Conservation (phyloP, 2,113 vertebrate species). For the Ramphastos sulfuratus region DNA sequence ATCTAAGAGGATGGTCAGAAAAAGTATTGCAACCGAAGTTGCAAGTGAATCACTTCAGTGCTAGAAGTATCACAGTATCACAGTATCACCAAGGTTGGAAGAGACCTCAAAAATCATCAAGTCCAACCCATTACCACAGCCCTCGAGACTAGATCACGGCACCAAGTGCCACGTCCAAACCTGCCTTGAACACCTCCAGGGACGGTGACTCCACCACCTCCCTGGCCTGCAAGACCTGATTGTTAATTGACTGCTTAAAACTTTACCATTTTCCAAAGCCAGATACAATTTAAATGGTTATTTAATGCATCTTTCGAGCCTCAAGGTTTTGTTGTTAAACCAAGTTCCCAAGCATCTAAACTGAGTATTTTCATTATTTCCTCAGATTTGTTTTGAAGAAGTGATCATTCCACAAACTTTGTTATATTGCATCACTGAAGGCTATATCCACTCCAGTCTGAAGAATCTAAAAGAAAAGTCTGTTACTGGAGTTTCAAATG, state of each 20-base stretch:
- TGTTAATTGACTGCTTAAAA: background rate
- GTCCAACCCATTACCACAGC: too few species aligned
- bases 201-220: too few species aligned
- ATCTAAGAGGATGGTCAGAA: background rate
- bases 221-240: background rate
- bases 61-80: too few species aligned
- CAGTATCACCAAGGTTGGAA: too few species aligned
- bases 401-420: background rate
- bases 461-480: background rate
- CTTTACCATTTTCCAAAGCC: background rate
- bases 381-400: background rate
- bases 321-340: background rate
- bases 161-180: too few species aligned
- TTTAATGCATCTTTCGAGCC: background rate
- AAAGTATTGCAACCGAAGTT: background rate
- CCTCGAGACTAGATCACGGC: too few species aligned
- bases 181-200: too few species aligned
- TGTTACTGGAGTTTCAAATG: background rate
- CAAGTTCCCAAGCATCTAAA: background rate
- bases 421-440: background rate
- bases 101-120: too few species aligned
- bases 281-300: background rate
- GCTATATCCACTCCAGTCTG: background rate
- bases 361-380: background rate
- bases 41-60: background rate